Conservation (phyloP, 92 coral and sea anemone genomes). For the Pocillopora grandis region DNA sequence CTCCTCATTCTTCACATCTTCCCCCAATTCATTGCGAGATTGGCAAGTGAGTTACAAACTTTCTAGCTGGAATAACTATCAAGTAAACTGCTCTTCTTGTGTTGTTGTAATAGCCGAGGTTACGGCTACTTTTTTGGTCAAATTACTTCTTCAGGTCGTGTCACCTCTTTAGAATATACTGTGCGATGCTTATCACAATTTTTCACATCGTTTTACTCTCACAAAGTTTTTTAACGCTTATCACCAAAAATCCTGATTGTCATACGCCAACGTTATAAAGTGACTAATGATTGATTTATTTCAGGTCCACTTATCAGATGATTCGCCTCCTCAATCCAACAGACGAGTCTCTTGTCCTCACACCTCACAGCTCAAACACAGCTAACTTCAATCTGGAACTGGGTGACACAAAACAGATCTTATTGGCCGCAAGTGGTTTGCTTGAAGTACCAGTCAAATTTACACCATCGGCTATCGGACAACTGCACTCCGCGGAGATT, state of each 20-base stretch:
- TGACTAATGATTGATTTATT: neutral
- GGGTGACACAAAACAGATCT: conserved; percentile 75
- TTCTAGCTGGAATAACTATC: too few relatives aligned
- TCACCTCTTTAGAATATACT: too few relatives aligned
- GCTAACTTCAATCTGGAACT: conserved; percentile 77
- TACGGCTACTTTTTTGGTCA: too few relatives aligned
- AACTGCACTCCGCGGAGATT: conserved; percentile 83
- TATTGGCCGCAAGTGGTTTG: conserved; percentile 64
- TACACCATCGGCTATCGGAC: conserved; percentile 92
- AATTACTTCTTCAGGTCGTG: too few relatives aligned
- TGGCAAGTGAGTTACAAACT: conserved; percentile 78
- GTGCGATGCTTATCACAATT: too few relatives aligned
- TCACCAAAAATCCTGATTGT: too few relatives aligned
- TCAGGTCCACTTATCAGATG: conserved; percentile 90
- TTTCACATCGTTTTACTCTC: too few relatives aligned
- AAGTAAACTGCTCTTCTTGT: too few relatives aligned
- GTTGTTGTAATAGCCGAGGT: too few relatives aligned
- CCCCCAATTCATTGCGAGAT: conserved; percentile 89
- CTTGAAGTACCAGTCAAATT: conserved; percentile 92
- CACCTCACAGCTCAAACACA: conserved; percentile 82
- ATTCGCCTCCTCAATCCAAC: conserved; percentile 94
- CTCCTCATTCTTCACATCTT: conserved; percentile 81
- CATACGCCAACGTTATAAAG: too few relatives aligned
- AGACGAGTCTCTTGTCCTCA: conserved; percentile 66
- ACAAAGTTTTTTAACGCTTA: too few relatives aligned